These are phyloP conservation scores for Pteropus alecto DNA, from an alignment of 2,113 vertebrate species.

Conservation along the genomic window DNA sequence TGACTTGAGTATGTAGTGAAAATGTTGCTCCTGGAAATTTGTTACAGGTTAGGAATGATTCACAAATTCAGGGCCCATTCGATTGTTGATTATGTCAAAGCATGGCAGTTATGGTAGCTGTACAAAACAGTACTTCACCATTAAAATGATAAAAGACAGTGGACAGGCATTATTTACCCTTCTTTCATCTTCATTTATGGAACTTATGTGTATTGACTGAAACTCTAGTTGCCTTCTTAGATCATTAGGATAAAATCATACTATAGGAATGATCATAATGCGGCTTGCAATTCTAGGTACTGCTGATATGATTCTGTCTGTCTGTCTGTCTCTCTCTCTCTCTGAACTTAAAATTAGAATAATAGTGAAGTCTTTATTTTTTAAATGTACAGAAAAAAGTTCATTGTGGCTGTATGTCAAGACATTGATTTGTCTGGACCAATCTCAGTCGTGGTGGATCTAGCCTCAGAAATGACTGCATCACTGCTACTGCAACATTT, in stretches of 20 bases:
- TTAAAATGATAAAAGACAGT: not conserved
- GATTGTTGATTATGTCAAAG: not conserved
- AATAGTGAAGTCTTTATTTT: not conserved
- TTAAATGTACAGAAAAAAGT: not conserved
- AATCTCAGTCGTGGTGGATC: not conserved
- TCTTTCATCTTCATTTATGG: not conserved
- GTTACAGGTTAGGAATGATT: not conserved
- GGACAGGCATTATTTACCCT: not conserved
- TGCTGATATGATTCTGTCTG: not conserved
- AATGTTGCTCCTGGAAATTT: not conserved
- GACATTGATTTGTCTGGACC: not conserved
- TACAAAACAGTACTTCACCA: not conserved
- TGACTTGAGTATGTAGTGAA: not conserved
- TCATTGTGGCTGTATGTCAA: not conserved
- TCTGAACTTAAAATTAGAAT: not conserved
- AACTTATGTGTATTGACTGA: not conserved
- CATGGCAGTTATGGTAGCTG: not conserved
- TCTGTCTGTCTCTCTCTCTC: not conserved
- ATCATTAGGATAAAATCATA: not conserved
- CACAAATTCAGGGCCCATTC: not conserved
- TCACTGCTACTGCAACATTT: not conserved
- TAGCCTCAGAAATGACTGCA: constrained; percentile 21
- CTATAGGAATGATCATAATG: not conserved
- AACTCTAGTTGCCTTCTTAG: not conserved
- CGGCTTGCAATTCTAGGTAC: not conserved